Conservation (phyloP, 2,113 vertebrate genomes). For the Puma concolor region DNA sequence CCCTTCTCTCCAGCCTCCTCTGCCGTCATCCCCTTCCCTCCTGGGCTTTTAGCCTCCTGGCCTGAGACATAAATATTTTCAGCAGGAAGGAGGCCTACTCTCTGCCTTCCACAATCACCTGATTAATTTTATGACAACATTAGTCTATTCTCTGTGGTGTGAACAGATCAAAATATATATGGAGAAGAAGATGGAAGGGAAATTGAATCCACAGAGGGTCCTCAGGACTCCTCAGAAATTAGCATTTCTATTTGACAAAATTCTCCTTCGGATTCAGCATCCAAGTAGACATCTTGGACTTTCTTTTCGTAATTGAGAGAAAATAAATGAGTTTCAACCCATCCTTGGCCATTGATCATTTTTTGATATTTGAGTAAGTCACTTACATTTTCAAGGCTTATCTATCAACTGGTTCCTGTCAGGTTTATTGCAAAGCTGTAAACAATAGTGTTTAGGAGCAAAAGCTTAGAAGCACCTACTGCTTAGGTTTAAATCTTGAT, state of each 20-base stretch:
- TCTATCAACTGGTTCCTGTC: not conserved
- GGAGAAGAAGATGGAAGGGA: not conserved
- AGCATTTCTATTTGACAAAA: not conserved
- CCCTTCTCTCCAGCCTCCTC: not conserved
- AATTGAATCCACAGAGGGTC: not conserved
- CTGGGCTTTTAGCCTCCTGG: no score
- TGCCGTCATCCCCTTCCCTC: not conserved
- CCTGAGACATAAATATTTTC: not conserved
- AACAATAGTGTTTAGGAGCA: not conserved
- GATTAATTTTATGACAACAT: not conserved
- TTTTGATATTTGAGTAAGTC: not conserved
- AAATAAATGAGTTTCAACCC: not conserved
- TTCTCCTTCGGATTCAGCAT: not conserved
- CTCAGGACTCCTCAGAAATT: not conserved
- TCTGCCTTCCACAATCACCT: not conserved
- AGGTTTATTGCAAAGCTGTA: not conserved
- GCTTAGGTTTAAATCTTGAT: not conserved
- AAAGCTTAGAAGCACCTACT: not conserved
- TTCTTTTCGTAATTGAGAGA: not conserved
- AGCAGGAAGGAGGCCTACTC: not conserved
- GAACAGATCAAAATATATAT: rapidly evolving
- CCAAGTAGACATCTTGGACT: not conserved
- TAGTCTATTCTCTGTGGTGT: not conserved
- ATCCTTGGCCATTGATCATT: not conserved
- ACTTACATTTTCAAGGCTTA: not conserved